A percentile compares a stretch with the other conserved stretches of the same genome.
These are phyloP conservation scores for Lypha dubia DNA, from an alignment of 2,888 invertebrate genomes.

Conservation along the genomic window DNA sequence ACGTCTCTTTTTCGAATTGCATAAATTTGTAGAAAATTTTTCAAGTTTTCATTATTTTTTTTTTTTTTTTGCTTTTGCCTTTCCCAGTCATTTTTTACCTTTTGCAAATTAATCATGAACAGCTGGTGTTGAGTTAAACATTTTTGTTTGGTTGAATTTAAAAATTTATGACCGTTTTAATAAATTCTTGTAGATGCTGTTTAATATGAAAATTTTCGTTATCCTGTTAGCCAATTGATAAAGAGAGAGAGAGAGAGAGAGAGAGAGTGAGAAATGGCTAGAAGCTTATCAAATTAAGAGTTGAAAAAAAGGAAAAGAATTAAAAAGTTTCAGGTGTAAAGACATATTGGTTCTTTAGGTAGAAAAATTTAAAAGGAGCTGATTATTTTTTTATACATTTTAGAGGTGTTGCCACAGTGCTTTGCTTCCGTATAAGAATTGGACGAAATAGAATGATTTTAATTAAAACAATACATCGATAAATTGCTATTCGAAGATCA, in stretches of 20 bases:
- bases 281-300: slow-evolving; percentile 18
- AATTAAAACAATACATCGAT: too few relatives aligned
- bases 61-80: too few relatives aligned
- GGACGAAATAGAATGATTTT: too few relatives aligned
- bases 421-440: too few relatives aligned
- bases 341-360: neutral
- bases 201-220: neutral
- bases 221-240: neutral
- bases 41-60: too few relatives aligned
- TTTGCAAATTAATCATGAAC: slow-evolving; percentile 70
- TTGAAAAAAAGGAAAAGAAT: neutral
- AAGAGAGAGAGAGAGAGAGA: too few relatives aligned
- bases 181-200: slow-evolving; percentile 47
- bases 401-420: too few relatives aligned
- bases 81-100: slow-evolving; percentile 4
- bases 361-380: neutral
- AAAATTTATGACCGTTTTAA: slow-evolving; percentile 68
- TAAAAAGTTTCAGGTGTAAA: neutral
- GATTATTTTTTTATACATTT: too few relatives aligned
- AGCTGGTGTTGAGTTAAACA: slow-evolving; percentile 62
- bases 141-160: slow-evolving; percentile 51
- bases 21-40: slow-evolving; percentile 69
- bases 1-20: slow-evolving; percentile 61
- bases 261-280: too few relatives aligned
- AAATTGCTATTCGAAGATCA: too few relatives aligned